Evolutionary conservation across 37 sponge, comb jelly and placozoan species (phyloP).

Genomic region (Aphrocallistes beatrix): DNA sequence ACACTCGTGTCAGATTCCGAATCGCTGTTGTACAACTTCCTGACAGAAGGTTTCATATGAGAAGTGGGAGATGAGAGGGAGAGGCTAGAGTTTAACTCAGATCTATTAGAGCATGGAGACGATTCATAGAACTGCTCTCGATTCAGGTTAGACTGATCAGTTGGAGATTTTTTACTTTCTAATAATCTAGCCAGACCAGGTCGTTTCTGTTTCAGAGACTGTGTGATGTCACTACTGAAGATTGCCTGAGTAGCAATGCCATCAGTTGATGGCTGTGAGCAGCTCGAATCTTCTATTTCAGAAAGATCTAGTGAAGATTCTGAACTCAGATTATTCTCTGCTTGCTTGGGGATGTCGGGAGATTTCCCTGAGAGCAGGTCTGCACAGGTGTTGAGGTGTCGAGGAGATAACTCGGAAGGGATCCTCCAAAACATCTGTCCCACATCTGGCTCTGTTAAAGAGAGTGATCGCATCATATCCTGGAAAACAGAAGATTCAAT

Average conservation of each 20-base stretch:
- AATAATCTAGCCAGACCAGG: neutral
- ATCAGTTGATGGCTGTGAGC: neutral
- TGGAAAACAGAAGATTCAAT: neutral
- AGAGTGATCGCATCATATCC: neutral
- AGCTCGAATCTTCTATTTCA: neutral
- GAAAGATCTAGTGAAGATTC: neutral
- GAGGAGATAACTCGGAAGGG: neutral
- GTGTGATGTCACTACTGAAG: neutral
- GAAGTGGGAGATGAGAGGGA: neutral
- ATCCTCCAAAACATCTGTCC: conserved; percentile 17
- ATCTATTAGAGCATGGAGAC: neutral
- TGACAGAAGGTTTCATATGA: neutral
- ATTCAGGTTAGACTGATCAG: neutral
- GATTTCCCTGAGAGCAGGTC: neutral
- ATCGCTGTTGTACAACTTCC: neutral
- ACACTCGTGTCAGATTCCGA: neutral
- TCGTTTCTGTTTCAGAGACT: neutral
- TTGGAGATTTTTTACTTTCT: neutral
- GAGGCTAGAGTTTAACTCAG: neutral
- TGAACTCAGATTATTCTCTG: neutral
- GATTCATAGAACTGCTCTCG: neutral
- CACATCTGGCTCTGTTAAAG: neutral
- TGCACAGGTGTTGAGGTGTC: neutral
- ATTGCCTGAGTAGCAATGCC: neutral
- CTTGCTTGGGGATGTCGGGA: neutral